phyloP scores from a whole-genome alignment of 2,113 vertebrate species.

The Gila orcuttii region DNA sequence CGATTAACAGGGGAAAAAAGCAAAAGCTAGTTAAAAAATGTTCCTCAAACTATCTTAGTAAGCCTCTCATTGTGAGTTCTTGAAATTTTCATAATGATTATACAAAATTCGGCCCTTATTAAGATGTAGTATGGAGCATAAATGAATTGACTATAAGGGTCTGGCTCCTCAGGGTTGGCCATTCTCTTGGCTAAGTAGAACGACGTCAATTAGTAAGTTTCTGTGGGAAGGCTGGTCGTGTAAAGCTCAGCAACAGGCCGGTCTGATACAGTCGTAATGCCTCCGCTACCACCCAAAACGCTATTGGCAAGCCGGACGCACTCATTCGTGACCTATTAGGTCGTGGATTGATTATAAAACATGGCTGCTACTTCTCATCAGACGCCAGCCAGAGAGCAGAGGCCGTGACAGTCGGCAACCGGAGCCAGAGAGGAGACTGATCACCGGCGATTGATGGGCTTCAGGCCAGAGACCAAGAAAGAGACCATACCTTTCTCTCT shows the following conservation, averaged over 20 bases:
- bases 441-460: conserved; percentile 73
- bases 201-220: conserved; percentile 51
- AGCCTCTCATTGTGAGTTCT: background rate
- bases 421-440: conserved; percentile 68
- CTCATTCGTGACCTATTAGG: conserved; percentile 81
- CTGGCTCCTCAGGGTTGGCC: conserved; percentile 27
- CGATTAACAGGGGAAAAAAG: conserved; percentile 21
- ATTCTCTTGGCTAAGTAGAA: conserved; percentile 48
- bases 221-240: background rate
- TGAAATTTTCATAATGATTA: conserved; percentile 43
- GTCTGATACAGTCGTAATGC: conserved; percentile 58
- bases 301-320: conserved; percentile 73
- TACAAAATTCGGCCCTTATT: conserved; percentile 50
- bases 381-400: conserved; percentile 68
- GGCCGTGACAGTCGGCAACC: conserved; percentile 74
- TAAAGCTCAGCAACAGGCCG: background rate
- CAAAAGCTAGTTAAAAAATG: conserved; percentile 7
- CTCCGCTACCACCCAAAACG: conserved; percentile 61
- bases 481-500: conserved; percentile 49
- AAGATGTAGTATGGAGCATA: conserved; percentile 29
- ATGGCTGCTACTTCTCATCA: conserved; percentile 73
- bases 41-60: background rate
- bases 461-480: conserved; percentile 64
- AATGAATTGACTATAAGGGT: conserved; percentile 40
- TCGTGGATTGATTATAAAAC: conserved; percentile 77